Percentiles rank a stretch among this genome's conserved stretches.
Evolutionary conservation across 2,113 vertebrate genomes (phyloP).

Genomic region (Abramis brama): DNA sequence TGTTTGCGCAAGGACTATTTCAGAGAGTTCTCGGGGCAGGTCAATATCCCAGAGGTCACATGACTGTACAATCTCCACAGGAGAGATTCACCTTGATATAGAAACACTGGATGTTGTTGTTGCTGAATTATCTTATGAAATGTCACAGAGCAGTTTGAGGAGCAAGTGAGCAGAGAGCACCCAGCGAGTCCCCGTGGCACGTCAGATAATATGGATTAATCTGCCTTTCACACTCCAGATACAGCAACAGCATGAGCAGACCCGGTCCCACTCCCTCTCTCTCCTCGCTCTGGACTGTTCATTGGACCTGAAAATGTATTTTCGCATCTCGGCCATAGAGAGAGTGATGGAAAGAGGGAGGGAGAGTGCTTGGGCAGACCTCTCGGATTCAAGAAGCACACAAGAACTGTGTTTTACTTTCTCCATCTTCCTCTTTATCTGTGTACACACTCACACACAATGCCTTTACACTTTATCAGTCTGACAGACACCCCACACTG

Average conservation of each 20-base stretch:
- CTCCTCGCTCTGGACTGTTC: slow-evolving; percentile 53
- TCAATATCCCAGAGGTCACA: slow-evolving; percentile 53
- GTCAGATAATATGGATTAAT: slow-evolving; percentile 55
- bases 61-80: slow-evolving; percentile 21
- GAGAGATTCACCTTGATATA: slow-evolving; percentile 28
- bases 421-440: slow-evolving; percentile 20
- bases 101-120: slow-evolving; percentile 43
- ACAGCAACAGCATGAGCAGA: slow-evolving; percentile 49
- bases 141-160: slow-evolving; percentile 51
- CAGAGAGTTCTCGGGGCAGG: slow-evolving; percentile 31
- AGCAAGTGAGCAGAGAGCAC: slow-evolving; percentile 33
- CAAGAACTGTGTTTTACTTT: slow-evolving; percentile 20
- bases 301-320: slow-evolving; percentile 61
- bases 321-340: slow-evolving; percentile 58
- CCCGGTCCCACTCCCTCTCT: slow-evolving; percentile 48
- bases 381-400: slow-evolving; percentile 14
- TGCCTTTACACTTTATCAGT: slow-evolving; percentile 23
- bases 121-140: slow-evolving; percentile 51
- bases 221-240: slow-evolving; percentile 56
- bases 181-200: slow-evolving; percentile 50
- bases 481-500: slow-evolving; percentile 25
- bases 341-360: slow-evolving; percentile 7
- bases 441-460: slow-evolving; percentile 31
- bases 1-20: slow-evolving; percentile 51
- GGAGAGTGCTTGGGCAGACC: slow-evolving; percentile 14